Evolutionary conservation across 2,113 vertebrate species (phyloP).

Genomic region (Pterophyllum scalare): DNA sequence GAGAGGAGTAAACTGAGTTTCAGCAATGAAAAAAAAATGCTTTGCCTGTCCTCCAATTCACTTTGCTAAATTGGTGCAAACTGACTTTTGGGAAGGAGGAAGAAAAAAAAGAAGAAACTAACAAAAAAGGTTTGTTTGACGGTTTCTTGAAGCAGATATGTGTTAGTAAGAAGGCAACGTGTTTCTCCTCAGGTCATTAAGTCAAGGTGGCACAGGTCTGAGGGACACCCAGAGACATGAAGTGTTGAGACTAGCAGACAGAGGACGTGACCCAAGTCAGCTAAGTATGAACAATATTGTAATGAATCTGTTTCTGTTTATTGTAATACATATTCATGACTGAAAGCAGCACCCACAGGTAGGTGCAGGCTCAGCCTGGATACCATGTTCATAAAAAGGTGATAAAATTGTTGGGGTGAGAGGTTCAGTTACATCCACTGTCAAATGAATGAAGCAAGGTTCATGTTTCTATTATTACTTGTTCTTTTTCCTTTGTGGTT

Average conservation of each 20-base stretch:
- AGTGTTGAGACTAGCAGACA: neutral
- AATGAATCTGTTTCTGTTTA: slow-evolving; percentile 17
- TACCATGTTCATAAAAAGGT: neutral
- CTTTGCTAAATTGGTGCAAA: neutral
- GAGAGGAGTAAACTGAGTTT: neutral
- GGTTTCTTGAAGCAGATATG: neutral
- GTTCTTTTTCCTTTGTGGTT: neutral
- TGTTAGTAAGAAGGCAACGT: neutral
- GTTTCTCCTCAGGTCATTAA: neutral
- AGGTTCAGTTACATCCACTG: neutral
- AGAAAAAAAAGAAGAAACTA: neutral
- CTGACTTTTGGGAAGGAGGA: neutral
- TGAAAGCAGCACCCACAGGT: neutral
- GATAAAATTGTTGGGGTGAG: neutral
- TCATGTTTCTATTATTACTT: neutral
- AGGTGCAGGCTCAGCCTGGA: neutral
- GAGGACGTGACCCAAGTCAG: neutral
- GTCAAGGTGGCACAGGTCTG: neutral
- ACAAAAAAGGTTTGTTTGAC: neutral
- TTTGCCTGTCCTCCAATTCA: neutral
- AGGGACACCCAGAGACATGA: neutral
- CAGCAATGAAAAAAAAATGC: neutral
- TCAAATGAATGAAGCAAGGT: neutral
- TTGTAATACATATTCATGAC: slow-evolving; percentile 29
- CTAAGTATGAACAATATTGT: slow-evolving; percentile 26